Evolutionary conservation across 2,113 vertebrate genomes (phyloP).

Genomic region (Pelecanus crispus): DNA sequence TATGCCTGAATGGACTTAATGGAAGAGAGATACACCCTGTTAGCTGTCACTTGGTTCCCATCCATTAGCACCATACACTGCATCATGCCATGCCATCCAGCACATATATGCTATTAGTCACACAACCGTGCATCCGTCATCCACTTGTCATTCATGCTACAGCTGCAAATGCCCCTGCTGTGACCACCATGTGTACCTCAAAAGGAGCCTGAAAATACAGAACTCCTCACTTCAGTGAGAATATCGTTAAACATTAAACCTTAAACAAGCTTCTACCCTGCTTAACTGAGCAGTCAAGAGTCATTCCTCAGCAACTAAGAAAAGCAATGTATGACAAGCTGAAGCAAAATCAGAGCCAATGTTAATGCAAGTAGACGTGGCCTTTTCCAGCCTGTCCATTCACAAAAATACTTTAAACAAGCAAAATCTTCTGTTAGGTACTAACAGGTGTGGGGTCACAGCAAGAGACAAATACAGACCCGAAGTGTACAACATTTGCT

Average conservation of each 20-base stretch:
- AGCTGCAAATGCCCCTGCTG: neutral
- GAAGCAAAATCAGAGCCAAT: neutral
- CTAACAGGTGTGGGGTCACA: neutral
- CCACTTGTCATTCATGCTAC: neutral
- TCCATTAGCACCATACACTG: neutral
- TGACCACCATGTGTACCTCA: neutral
- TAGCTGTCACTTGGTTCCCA: neutral
- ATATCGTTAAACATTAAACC: neutral
- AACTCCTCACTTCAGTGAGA: neutral
- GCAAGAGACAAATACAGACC: neutral
- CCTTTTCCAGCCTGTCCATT: neutral
- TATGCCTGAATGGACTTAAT: neutral
- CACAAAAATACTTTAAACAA: neutral
- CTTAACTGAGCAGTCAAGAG: neutral
- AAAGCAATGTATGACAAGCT: neutral
- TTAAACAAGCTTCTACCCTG: neutral
- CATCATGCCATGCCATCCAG: rapidly evolving
- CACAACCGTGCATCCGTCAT: rapidly evolving
- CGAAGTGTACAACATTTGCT: neutral
- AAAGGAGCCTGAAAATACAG: neutral
- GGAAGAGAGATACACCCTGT: neutral
- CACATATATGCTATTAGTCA: neutral
- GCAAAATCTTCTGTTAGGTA: neutral
- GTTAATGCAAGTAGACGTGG: neutral
- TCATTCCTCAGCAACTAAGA: neutral